Evolutionary conservation across 2,113 vertebrate species (phyloP), one percentile per base, ranked within the genome.

Genomic region (Isichthys henryi): DNA sequence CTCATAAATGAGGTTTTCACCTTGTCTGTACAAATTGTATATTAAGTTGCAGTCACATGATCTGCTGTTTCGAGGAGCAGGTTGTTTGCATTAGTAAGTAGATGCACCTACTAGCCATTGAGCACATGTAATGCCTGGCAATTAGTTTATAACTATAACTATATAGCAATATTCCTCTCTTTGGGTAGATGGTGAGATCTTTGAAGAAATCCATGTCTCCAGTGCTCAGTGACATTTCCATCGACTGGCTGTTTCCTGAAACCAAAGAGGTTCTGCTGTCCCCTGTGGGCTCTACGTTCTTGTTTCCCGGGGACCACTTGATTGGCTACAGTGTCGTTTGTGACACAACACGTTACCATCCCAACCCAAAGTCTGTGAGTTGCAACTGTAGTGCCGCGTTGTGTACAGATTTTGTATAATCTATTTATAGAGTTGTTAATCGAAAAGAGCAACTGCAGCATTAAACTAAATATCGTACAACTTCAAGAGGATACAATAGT

Each of bases 191-290:
- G 97, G 94, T 99, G 86, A 97, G 95, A 89, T 97, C 96, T 0
- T 94, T 99, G 95, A 99, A 98, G 97, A 98, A 96, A 92, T 97
- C 96, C 0, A 97, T 98, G 98, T 96, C 95, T 0, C 97, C 98
- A 0, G 97, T 97, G 3, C 95, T 99, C 90, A 99, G 97, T 0
- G 97, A 99, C 0, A 97, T 99, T 91, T 96, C 97, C 0, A 97
- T 99, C 66, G 97, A 99, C 66, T 99, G 98, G 98, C 91, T 97
- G 80, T 98, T 99, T 88, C 98, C 98, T 0, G 97, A 98, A 92
- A 98, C 96, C 86, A 97, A 97, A 0, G 97, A 99, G 89, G 98
- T 97, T 90, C 92, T 99, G 88, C 97, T 98, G 82, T 98, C 98
- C 3, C 98, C 98, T 0, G 90, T 96, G 91, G 97, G 95, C 70